A percentile compares a stretch with the other conserved stretches of the same genome.
phyloP scores from a whole-genome alignment of 2,113 vertebrate species.

The Periophthalmus modestus region DNA sequence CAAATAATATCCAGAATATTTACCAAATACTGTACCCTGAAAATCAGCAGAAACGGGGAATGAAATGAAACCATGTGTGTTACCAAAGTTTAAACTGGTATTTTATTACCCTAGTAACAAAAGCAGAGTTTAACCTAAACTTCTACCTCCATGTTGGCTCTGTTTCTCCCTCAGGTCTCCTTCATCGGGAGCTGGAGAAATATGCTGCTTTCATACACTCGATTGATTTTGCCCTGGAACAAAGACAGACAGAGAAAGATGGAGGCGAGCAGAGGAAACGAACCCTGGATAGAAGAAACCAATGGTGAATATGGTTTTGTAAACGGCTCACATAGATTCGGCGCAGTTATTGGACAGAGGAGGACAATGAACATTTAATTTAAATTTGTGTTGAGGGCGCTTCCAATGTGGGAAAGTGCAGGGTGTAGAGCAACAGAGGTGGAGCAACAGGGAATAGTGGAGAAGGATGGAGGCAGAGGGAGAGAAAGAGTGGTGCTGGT shows the following conservation, averaged over 20 bases:
- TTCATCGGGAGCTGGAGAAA: conserved; percentile 59
- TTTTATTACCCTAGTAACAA: neutral
- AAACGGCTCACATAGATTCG: conserved; percentile 7
- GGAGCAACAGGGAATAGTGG: conserved; percentile 33
- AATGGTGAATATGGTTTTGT: conserved; percentile 30
- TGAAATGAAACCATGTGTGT: too few species aligned
- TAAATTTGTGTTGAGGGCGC: conserved; percentile 22
- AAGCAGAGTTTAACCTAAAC: conserved; percentile 28
- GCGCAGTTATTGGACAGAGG: conserved; percentile 24
- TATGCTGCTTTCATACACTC: conserved; percentile 68
- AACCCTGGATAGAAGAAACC: conserved; percentile 47
- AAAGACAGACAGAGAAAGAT: conserved; percentile 63
- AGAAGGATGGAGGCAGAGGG: conserved; percentile 43
- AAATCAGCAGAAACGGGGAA: too few species aligned
- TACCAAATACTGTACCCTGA: too few species aligned
- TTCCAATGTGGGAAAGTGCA: conserved; percentile 24
- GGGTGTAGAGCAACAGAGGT: conserved; percentile 61
- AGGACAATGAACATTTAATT: conserved; percentile 25
- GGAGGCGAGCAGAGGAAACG: conserved; percentile 50
- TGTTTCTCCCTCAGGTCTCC: conserved; percentile 36
- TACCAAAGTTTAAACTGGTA: too few species aligned
- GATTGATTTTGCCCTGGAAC: conserved; percentile 71
- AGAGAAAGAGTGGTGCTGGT: conserved; percentile 74
- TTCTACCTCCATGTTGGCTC: conserved; percentile 22
- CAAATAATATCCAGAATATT: too few species aligned